Evolutionary conservation across 2,797 vertebrate species (phyloP), one percentile per base, ranked within the genome.

Genomic region (Sylvilagus floridanus): DNA sequence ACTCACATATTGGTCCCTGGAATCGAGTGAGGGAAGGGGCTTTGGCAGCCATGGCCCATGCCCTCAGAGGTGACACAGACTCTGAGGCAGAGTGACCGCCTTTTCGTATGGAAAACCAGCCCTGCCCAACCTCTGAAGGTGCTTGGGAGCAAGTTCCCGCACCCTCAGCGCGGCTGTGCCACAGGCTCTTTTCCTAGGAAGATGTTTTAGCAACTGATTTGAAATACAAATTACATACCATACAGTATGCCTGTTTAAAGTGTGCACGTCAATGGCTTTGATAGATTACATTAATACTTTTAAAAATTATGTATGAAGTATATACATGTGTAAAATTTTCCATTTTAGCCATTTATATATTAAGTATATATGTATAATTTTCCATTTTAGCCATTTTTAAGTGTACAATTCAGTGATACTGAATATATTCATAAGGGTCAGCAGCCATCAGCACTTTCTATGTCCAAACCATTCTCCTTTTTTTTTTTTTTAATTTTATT

Each of bases 131-230:
- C 37, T 52, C 5, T 60, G 21, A 30, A 62, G 68, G 47, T 10
- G 42, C 30, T 79, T 32, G 62, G 16, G 28, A 3, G 42, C 17
- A 81, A 57, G 26, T 12, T 75, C 4, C 68, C 42, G 50, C 71
- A 66, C 65, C 35, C 14, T 69, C n/a, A 21, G 1, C 11, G 66
- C 72, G 32, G 30, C 24, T 87, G 76, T 84, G 54, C 47, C 60
- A n/a, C 26, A 85, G n/a, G 52, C 57, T 85, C 21, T 94, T 93
- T 90, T 37, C 47, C 17, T 54, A 32, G 16, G 32, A 83, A 86
- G 13, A 8, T 83, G 62, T 79, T 54, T 72, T n/a, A 86, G 37
- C 22, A 77, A 9, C 16, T 72, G 88, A 93, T 30, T 85, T 62
- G 79, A 88, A 22, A 47, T 81, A 28, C 65, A 57, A 73, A n/a